Evolutionary conservation across 2,113 vertebrate species (phyloP), one percentile per base, ranked within the genome.

Genomic region (Coreoperca whiteheadi): DNA sequence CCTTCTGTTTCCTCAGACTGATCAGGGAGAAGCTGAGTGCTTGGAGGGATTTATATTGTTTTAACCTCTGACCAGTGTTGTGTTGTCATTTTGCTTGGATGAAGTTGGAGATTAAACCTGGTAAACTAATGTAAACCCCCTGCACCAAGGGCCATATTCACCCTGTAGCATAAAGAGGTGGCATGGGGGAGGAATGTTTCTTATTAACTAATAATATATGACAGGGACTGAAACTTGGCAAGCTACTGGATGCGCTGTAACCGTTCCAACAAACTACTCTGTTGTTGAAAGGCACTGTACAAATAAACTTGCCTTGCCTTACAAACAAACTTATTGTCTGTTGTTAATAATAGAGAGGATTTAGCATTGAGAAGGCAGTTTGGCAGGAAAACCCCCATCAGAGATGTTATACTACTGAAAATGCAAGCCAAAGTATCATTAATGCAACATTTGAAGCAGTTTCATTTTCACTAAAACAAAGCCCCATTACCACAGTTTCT

Each of bases 101-200:
- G 8, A 48, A 70, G 77, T 70, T 32, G 28, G 0, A 32, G 15
- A 60, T 60, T 32, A 60, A 32, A 60, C 14, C 1, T 34, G 3
- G 8, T 64, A 2, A 41, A 1, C 60, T 79, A 32, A 54, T 54
- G 56, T 70, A 79, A 63, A 54, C n/a, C n/a, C n/a, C n/a, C 28
- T 8, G 4, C 10, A n/a, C 10, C 18, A 3, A 20, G 57, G 30
- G 8, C 30, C 2, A 37, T 10, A 8, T 61, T 39, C 61, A 37
- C 18, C 41, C n/a, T 15, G 23, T 3, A 4, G 64, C 15, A 6
- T 48, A 20, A 48, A 67, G n/a, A 67, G 25, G 41, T 18, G 14
- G 15, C n/a, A 10, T n/a, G 64, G 7, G 61, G 23, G 41, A 43
- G 14, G 63, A 28, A 43, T 9, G 34, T 25, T 34, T 50, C 21